phyloP scores from a whole-genome alignment of 2,797 vertebrate genomes.

The Typhlichthys eigenmanni region DNA sequence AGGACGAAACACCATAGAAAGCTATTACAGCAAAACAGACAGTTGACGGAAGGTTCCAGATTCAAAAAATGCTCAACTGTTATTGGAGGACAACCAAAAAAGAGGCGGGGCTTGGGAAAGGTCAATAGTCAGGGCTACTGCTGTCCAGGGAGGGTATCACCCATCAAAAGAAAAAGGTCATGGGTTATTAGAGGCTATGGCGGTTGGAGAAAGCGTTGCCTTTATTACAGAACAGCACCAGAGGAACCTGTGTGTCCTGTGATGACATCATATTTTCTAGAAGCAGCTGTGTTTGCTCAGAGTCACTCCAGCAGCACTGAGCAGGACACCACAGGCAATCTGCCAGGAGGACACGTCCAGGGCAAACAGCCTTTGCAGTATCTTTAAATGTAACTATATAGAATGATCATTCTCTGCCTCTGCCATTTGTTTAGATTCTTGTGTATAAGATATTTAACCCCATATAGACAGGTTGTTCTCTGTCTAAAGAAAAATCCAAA shows the following conservation, averaged over 20 bases:
- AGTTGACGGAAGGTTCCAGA: no score
- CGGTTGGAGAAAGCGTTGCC: slow-evolving; percentile 60
- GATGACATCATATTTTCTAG: slow-evolving; percentile 72
- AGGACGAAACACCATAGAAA: no score
- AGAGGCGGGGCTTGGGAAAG: no score
- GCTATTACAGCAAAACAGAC: no score
- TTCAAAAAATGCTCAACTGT: no score
- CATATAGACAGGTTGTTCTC: not conserved
- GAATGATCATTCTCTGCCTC: no score
- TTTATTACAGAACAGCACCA: slow-evolving; percentile 74
- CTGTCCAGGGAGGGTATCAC: not conserved
- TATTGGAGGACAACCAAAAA: no score
- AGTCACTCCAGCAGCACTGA: slow-evolving; percentile 67
- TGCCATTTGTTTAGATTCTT: not conserved
- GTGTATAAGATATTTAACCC: slow-evolving; percentile 2
- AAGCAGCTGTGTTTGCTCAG: slow-evolving; percentile 78
- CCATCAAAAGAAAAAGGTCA: not conserved
- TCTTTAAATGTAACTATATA: not conserved
- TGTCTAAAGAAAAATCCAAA: not conserved
- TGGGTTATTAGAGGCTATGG: slow-evolving; percentile 22
- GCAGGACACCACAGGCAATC: slow-evolving; percentile 42
- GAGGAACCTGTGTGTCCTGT: slow-evolving; percentile 55
- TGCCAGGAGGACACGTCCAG: slow-evolving; percentile 52
- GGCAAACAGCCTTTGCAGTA: slow-evolving; percentile 3
- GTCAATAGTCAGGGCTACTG: slow-evolving; percentile 15